phyloP scores from a whole-genome alignment of 2,113 vertebrate genomes.

The Austrofundulus limnaeus region DNA sequence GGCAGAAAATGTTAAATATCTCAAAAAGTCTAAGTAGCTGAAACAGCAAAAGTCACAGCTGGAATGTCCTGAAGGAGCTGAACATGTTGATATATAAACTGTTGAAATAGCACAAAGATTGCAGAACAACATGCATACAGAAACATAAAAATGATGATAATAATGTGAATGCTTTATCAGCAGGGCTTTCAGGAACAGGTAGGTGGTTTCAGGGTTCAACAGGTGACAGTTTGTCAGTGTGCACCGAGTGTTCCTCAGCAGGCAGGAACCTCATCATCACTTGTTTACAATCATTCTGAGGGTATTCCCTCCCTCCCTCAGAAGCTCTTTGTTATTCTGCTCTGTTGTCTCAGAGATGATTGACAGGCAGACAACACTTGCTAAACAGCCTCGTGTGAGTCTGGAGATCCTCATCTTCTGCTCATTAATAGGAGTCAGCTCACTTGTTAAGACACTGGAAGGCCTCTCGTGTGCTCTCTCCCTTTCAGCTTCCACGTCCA shows the following conservation, averaged over 20 bases:
- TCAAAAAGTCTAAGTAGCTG: too few species aligned
- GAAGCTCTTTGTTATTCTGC: slow-evolving; percentile 40
- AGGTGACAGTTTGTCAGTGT: slow-evolving; percentile 15
- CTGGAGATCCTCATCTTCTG: slow-evolving; percentile 53
- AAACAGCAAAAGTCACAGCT: too few species aligned
- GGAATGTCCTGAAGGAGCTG: too few species aligned
- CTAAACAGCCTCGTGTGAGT: slow-evolving; percentile 58
- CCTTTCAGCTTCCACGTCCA: slow-evolving; percentile 42
- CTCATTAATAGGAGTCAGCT: slow-evolving; percentile 61
- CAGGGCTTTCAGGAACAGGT: slow-evolving; percentile 69
- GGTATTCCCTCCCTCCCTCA: slow-evolving; percentile 35
- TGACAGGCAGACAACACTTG: slow-evolving; percentile 51
- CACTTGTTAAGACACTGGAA: slow-evolving; percentile 55
- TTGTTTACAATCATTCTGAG: slow-evolving; percentile 56
- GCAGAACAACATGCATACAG: too few species aligned
- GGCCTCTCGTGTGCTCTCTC: slow-evolving; percentile 18
- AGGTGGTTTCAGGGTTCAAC: slow-evolving; percentile 40
- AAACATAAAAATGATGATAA: too few species aligned
- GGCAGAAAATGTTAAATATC: too few species aligned
- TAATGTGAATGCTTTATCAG: too few species aligned
- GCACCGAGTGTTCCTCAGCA: slow-evolving; percentile 24
- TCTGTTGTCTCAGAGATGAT: slow-evolving; percentile 51
- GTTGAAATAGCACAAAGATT: too few species aligned
- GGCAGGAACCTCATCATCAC: slow-evolving; percentile 44
- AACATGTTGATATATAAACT: too few species aligned